These are phyloP conservation scores for Pseudorhiza aurosa DNA, from an alignment of 30 jellyfish, hydroid and myxozoan genomes.

Conservation along the genomic window DNA sequence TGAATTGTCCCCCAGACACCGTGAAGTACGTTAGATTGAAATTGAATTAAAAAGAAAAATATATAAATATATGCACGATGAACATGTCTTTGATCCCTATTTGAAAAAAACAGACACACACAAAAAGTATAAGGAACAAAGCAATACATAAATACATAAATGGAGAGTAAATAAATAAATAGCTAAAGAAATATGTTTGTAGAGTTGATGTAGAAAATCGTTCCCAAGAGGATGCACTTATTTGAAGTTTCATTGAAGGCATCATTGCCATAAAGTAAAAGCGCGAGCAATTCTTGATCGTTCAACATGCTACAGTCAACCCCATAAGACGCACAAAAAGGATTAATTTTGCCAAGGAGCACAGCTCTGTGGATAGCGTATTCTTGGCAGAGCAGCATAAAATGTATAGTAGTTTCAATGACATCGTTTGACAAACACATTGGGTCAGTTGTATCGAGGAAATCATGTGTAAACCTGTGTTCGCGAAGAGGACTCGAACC, in stretches of 20 bases:
- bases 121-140: background rate
- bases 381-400: slow-evolving; percentile 45
- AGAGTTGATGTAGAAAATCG: slow-evolving; percentile 7
- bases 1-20: too few relatives aligned
- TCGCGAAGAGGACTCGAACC: too few relatives aligned
- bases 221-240: slow-evolving; percentile 3
- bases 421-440: slow-evolving; percentile 27
- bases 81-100: too few relatives aligned
- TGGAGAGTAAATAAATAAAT: too few relatives aligned
- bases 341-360: slow-evolving; percentile 12
- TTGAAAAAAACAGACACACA: too few relatives aligned
- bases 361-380: slow-evolving; percentile 22
- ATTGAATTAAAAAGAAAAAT: too few relatives aligned
- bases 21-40: too few relatives aligned
- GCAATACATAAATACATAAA: background rate
- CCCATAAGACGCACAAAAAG: slow-evolving; percentile 15
- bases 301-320: slow-evolving; percentile 22
- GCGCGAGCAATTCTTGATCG: slow-evolving; percentile 29
- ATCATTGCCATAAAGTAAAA: slow-evolving; percentile 27
- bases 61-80: background rate
- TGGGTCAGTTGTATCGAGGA: slow-evolving; percentile 25
- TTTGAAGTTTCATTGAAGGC: background rate
- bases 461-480: too few relatives aligned
- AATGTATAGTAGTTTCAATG: slow-evolving; percentile 16
- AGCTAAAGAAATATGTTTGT: background rate